Evolutionary conservation across 2,888 invertebrate genomes (phyloP).

Genomic region (Siphonodentalium dalli): DNA sequence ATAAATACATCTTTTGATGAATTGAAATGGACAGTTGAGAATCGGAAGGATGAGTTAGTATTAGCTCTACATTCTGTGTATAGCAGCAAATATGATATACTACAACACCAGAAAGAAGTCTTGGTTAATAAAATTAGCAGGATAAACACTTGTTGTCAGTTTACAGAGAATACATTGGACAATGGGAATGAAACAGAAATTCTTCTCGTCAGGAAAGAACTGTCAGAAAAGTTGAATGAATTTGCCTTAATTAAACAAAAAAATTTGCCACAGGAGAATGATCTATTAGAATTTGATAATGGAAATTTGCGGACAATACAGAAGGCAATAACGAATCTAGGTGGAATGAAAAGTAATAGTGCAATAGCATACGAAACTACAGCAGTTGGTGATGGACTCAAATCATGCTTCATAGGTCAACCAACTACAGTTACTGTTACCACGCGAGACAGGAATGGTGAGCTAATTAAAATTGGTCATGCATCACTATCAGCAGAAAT

Average conservation of each 20-base stretch:
- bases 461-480: slow-evolving; percentile 60
- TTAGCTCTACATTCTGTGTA: slow-evolving; percentile 58
- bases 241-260: slow-evolving; percentile 49
- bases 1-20: slow-evolving; percentile 61
- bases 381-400: slow-evolving; percentile 65
- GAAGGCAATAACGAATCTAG: slow-evolving; percentile 55
- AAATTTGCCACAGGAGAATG: slow-evolving; percentile 62
- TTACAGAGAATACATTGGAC: slow-evolving; percentile 67
- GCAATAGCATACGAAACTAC: slow-evolving; percentile 64
- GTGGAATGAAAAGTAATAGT: slow-evolving; percentile 62
- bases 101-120: slow-evolving; percentile 60
- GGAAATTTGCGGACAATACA: slow-evolving; percentile 50
- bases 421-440: slow-evolving; percentile 63
- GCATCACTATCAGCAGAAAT: slow-evolving; percentile 55
- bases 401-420: slow-evolving; percentile 56
- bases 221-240: slow-evolving; percentile 65
- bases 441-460: slow-evolving; percentile 61
- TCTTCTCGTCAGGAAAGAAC: slow-evolving; percentile 67
- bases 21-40: slow-evolving; percentile 53
- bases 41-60: slow-evolving; percentile 58
- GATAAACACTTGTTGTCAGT: slow-evolving; percentile 65
- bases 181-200: slow-evolving; percentile 67
- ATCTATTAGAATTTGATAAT: slow-evolving; percentile 59
- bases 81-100: slow-evolving; percentile 56
- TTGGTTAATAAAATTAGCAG: slow-evolving; percentile 63